These are phyloP conservation scores for Chaetura pelagica DNA, from an alignment of 2,113 vertebrate genomes.

Conservation along the genomic window DNA sequence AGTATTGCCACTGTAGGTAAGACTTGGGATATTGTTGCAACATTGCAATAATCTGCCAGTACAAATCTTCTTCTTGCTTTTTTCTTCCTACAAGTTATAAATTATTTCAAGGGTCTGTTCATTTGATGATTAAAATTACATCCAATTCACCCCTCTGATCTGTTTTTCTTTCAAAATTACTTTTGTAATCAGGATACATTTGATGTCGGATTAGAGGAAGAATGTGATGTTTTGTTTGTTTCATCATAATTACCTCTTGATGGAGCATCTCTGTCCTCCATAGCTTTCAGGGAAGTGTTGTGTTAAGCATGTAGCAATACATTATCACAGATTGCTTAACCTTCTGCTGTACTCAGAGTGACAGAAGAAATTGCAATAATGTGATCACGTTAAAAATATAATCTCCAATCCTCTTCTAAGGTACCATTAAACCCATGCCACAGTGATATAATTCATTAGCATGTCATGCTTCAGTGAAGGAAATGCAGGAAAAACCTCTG, in stretches of 20 bases:
- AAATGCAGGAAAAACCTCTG: neutral
- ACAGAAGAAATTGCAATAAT: neutral
- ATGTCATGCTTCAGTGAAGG: neutral
- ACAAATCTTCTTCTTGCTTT: neutral
- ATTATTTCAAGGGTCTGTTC: neutral
- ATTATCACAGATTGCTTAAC: neutral
- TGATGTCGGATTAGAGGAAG: neutral
- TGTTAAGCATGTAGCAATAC: neutral
- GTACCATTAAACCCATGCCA: neutral
- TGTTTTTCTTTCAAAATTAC: neutral
- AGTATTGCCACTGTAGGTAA: neutral
- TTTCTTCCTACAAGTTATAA: neutral
- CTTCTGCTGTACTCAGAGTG: neutral
- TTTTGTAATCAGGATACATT: neutral
- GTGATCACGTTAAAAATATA: conserved; percentile 1
- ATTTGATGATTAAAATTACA: neutral
- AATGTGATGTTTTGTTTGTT: neutral
- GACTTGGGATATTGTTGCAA: neutral
- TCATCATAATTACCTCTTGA: accelerated
- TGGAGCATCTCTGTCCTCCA: neutral
- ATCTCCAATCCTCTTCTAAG: neutral
- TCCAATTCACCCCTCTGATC: neutral
- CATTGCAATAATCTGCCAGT: neutral
- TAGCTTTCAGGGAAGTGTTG: neutral
- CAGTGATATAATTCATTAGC: neutral